Evolutionary conservation across 2,113 vertebrate genomes (phyloP).

Genomic region (Dasyprocta punctata): DNA sequence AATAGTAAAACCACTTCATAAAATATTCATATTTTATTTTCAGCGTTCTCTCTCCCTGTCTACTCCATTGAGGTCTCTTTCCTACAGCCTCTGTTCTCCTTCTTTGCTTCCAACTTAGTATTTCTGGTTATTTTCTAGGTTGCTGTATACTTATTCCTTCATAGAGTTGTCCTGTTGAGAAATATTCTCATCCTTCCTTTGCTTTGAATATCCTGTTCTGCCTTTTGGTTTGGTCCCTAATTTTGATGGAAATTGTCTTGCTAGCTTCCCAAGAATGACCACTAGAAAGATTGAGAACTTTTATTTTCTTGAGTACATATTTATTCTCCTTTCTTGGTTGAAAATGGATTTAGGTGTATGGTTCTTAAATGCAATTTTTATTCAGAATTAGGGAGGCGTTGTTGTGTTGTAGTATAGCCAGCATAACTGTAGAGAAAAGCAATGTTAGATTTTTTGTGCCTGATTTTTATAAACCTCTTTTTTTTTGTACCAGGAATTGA

Average conservation of each 20-base stretch:
- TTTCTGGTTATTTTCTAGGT: background rate
- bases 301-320: background rate
- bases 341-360: background rate
- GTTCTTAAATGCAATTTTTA: background rate
- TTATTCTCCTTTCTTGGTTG: background rate
- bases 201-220: background rate
- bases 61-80: background rate
- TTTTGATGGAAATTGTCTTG: background rate
- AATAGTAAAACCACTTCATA: background rate
- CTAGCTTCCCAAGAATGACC: background rate
- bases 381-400: background rate
- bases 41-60: background rate
- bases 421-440: background rate
- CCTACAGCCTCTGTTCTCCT: background rate
- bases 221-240: background rate
- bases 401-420: background rate
- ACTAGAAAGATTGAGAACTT: background rate
- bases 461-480: background rate
- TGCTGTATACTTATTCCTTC: background rate
- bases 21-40: background rate
- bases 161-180: background rate
- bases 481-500: no score
- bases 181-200: background rate
- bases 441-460: background rate
- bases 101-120: background rate